A percentile compares a stretch with the other conserved stretches of the same genome.
phyloP scores from a whole-genome alignment of 2,113 vertebrate species.

The Crotophaga sulcirostris region DNA sequence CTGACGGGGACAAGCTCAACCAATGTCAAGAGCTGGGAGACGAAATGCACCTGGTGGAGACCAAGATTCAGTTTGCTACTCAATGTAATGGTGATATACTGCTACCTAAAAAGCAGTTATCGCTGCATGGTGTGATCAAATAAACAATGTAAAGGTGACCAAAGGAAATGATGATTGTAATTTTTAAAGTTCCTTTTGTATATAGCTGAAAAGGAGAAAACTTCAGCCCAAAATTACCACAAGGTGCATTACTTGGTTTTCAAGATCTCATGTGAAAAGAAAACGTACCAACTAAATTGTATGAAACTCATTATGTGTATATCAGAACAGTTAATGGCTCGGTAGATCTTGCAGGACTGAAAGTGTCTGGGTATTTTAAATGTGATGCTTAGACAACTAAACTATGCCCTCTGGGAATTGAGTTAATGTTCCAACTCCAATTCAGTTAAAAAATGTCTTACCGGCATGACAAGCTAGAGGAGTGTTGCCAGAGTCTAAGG shows the following conservation, averaged over 20 bases:
- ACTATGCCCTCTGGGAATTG: not conserved
- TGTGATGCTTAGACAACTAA: not conserved
- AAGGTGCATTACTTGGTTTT: not conserved
- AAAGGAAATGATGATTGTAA: not conserved
- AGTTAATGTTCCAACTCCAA: constrained; percentile 10
- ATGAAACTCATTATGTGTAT: not conserved
- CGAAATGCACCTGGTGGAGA: not conserved
- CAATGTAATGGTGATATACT: not conserved
- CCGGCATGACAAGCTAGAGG: not conserved
- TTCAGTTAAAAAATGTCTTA: not conserved
- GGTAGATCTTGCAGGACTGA: not conserved
- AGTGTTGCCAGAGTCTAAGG: not conserved
- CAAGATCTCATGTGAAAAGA: not conserved
- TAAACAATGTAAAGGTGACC: not conserved
- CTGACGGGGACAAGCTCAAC: not conserved
- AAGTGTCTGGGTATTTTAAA: constrained; percentile 6
- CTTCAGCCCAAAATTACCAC: not conserved
- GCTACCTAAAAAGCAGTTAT: not conserved
- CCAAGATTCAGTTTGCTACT: not conserved
- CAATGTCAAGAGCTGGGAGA: not conserved
- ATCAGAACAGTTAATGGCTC: not conserved
- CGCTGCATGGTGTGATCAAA: not conserved
- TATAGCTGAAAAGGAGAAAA: not conserved
- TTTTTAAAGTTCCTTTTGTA: not conserved
- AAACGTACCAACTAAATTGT: not conserved